These are phyloP conservation scores for Parascotia fuliginaria DNA, from an alignment of 2,888 invertebrate genomes.

Conservation along the genomic window DNA sequence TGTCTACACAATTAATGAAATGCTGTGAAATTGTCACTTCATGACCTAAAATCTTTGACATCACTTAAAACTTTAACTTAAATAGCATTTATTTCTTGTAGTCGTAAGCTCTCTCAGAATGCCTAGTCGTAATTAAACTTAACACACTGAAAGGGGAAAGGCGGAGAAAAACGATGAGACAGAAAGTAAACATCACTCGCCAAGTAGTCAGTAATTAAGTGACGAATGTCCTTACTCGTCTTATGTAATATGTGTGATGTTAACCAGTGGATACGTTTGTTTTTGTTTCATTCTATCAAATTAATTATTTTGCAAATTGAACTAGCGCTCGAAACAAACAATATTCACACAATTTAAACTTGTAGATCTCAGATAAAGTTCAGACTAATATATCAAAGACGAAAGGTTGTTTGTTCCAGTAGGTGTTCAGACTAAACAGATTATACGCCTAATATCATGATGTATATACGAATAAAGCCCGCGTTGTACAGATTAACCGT, in stretches of 20 bases:
- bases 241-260: slow-evolving; percentile 7
- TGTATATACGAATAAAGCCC: background rate
- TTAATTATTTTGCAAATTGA: slow-evolving; percentile 13
- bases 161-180: background rate
- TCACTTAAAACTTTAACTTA: too few species aligned
- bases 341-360: too few species aligned
- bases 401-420: background rate
- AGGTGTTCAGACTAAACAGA: background rate
- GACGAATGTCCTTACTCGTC: slow-evolving; percentile 3
- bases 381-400: background rate
- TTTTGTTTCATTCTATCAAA: slow-evolving; percentile 24
- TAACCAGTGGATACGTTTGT: slow-evolving; percentile 14
- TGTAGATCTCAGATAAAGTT: background rate
- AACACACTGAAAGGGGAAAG: background rate
- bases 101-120: background rate
- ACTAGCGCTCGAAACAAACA: too few species aligned
- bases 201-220: slow-evolving; percentile 17
- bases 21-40: too few species aligned
- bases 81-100: too few species aligned
- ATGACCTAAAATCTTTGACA: too few species aligned
- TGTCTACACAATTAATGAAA: too few species aligned
- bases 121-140: background rate
- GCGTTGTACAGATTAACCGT: background rate
- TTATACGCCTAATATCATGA: background rate
- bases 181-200: background rate